These are phyloP conservation scores for Anolis carolinensis DNA, from an alignment of 2,113 vertebrate species.

Conservation along the genomic window DNA sequence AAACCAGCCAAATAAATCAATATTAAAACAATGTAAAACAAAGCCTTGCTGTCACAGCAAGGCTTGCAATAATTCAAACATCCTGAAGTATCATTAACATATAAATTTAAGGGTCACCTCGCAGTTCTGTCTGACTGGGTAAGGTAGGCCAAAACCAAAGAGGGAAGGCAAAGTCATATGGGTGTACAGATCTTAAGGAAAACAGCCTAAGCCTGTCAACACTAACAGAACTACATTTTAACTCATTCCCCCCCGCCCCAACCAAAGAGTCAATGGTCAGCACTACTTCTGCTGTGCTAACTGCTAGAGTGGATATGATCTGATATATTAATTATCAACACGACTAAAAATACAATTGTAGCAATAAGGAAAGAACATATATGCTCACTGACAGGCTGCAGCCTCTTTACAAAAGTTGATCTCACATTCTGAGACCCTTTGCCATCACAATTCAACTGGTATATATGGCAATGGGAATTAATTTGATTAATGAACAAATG, in stretches of 20 bases:
- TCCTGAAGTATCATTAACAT: not conserved
- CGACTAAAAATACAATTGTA: not conserved
- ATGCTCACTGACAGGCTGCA: not conserved
- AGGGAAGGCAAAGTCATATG: no score
- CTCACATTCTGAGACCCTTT: not conserved
- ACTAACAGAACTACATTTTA: not conserved
- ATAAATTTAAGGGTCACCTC: not conserved
- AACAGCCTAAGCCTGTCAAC: not conserved
- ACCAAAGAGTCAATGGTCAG: no score
- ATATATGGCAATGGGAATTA: no score
- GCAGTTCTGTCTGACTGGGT: not conserved
- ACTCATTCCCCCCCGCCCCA: not conserved
- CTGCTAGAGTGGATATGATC: not conserved
- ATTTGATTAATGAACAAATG: no score
- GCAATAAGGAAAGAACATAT: not conserved
- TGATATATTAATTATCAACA: not conserved
- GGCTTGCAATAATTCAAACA: not conserved
- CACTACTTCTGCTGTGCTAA: no score
- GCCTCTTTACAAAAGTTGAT: not conserved
- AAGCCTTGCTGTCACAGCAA: not conserved
- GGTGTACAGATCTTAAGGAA: not conserved
- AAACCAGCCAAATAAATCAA: not conserved
- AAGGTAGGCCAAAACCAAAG: not conserved
- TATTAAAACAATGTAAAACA: constrained; percentile 25
- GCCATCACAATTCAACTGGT: no score